These are phyloP conservation scores for Chrysotoxum bicinctum DNA, from an alignment of 2,888 invertebrate species.

Conservation along the genomic window DNA sequence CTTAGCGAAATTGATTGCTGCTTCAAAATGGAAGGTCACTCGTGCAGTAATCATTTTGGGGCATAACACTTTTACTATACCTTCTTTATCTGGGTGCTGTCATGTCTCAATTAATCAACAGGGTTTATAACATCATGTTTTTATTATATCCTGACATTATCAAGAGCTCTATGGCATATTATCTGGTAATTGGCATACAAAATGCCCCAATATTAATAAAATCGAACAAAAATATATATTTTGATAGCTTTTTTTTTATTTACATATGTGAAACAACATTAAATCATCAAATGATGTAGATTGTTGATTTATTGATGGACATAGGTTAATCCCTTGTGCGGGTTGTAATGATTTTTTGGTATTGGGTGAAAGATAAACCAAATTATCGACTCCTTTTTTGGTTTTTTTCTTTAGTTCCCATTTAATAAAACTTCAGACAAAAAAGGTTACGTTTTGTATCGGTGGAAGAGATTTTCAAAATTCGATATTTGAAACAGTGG, in stretches of 20 bases:
- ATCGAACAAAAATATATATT: constrained; percentile 7
- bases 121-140: constrained; percentile 32
- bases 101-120: constrained; percentile 40
- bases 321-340: constrained; percentile 2
- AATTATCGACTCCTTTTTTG: not conserved
- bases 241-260: not conserved
- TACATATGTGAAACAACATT: not conserved
- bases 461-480: too few species aligned
- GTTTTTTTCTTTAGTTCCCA: too few species aligned
- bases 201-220: constrained; percentile 12
- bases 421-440: too few species aligned
- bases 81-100: constrained; percentile 13
- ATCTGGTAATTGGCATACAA: constrained; percentile 49
- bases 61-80: not conserved
- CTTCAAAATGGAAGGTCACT: constrained; percentile 14
- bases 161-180: constrained; percentile 23
- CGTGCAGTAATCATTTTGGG: constrained; percentile 1
- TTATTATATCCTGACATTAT: constrained; percentile 23
- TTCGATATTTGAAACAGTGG: too few species aligned
- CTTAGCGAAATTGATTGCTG: not conserved
- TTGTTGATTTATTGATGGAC: constrained; percentile 25
- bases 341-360: not conserved
- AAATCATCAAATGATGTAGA: constrained; percentile 26
- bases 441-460: too few species aligned
- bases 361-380: not conserved